Base-by-base conservation (phyloP, 2,888 invertebrate genomes). In the Atethmia centrago region DNA sequence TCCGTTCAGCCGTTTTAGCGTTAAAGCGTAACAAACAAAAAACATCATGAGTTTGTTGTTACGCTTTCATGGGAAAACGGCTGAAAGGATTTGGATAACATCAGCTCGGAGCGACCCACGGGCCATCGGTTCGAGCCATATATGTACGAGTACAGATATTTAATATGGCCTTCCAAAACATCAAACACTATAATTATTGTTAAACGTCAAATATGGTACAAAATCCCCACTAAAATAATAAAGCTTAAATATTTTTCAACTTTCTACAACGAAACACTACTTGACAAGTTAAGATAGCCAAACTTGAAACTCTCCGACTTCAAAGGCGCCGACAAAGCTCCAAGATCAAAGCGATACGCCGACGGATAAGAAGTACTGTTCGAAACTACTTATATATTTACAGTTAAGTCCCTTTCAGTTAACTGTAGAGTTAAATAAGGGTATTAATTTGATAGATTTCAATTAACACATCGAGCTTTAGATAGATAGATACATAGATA, bases 261-360 rank as follows among this genome's bases (percentile, higher is more conserved):
- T 31, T 21, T 3, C 28, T 7, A 45, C 40, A 55, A 19, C n/a
- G 68, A 12, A 69, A 51, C 31, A 72, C 71, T 49, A 53, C 71
- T 75, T 71, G 67, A 77, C 47, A 59, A 75, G 51, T 73, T 77
- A 70, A 84, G 83, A 83, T 72, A 65, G 58, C 36, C n/a, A 21
- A 81, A 81, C 62, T 74, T 72, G 49, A 69, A 67, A 72, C 19
- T 71, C 45, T 59, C 19, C 5, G 36, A 84, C 77, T 69, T 82
- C 85, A 85, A 85, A 81, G n/a, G 68, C 25, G 75, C 85, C 82
- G 79, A 82, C 83, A 82, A 82, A 66, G 84, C 74, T 72, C 61
- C 10, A 19, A 74, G 78, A 84, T 83, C 83, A 83, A 83, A 83
- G 77, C 16, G 71, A 79, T 71, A 58, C 16, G 69, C 79, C 63